Percentiles rank a stretch among this genome's conserved stretches.
Conservation (phyloP, 2,113 vertebrate species). For the Acrocephalus kingi region DNA sequence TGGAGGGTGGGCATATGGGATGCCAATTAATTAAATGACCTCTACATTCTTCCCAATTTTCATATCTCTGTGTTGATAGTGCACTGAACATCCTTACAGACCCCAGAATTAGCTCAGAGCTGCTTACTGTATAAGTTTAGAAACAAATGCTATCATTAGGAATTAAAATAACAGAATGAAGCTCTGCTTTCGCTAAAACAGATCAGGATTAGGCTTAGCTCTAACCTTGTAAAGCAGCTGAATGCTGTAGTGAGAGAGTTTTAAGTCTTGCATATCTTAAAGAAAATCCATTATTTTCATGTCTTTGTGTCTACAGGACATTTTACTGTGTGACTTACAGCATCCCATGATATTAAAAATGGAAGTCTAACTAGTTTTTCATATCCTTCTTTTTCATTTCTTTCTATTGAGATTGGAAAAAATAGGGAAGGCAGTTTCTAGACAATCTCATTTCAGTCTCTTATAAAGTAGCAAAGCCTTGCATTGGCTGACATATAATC, state of each 20-base stretch:
- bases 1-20: neutral
- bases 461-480: neutral
- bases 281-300: neutral
- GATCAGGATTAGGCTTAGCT: neutral
- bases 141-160: neutral
- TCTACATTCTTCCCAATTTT: neutral
- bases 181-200: neutral
- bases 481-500: neutral
- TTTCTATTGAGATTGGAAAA: neutral
- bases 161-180: neutral
- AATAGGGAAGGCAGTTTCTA: slow-evolving; percentile 17
- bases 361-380: neutral
- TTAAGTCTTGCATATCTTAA: neutral
- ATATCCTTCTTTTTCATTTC: neutral
- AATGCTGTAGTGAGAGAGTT: neutral
- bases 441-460: slow-evolving; percentile 15
- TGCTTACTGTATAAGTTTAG: neutral
- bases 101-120: neutral
- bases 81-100: neutral
- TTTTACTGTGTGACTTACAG: neutral
- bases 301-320: neutral
- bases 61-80: neutral
- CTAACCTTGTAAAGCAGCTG: neutral
- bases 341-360: neutral
- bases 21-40: neutral